These are phyloP conservation scores for Cecidostiba fungosa DNA, from an alignment of 2,888 invertebrate genomes.

Conservation along the genomic window DNA sequence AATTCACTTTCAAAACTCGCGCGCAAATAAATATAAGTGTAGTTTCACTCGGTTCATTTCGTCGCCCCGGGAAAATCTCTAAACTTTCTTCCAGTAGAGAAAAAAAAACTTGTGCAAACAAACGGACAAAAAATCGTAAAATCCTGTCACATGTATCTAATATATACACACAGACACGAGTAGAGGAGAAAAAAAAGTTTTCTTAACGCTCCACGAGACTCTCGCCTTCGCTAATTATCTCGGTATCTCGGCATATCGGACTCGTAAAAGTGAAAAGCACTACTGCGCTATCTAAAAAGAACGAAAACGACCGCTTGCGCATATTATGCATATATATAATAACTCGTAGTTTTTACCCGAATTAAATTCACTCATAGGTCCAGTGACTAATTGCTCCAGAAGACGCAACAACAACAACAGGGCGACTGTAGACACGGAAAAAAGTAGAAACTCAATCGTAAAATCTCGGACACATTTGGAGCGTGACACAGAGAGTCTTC, in stretches of 20 bases:
- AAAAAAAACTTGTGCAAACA: background rate
- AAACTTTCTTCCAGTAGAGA: constrained; percentile 3
- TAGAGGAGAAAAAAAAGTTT: background rate
- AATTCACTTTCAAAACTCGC: constrained; percentile 28
- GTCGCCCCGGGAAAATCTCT: background rate
- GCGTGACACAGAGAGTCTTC: constrained; percentile 3
- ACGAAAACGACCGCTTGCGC: background rate
- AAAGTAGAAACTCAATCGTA: constrained; percentile 23
- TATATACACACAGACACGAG: background rate
- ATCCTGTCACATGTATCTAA: constrained; percentile 4
- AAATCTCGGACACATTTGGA: constrained; percentile 15
- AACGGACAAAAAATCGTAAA: constrained; percentile 22
- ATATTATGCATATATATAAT: background rate
- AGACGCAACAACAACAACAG: background rate
- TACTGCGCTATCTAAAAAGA: background rate
- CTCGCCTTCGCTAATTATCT: constrained; percentile 42
- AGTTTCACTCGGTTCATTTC: background rate
- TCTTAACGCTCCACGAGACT: constrained; percentile 14
- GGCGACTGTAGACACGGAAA: background rate
- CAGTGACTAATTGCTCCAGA: background rate
- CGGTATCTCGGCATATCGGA: background rate
- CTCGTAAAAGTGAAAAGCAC: constrained; percentile 43
- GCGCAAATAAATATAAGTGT: background rate
- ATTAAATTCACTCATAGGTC: background rate
- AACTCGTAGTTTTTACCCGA: background rate